A percentile compares a stretch with the other conserved stretches of the same genome.
Evolutionary conservation across 2,113 vertebrate species (phyloP).

Genomic region (Syngnathoides biaculeatus): DNA sequence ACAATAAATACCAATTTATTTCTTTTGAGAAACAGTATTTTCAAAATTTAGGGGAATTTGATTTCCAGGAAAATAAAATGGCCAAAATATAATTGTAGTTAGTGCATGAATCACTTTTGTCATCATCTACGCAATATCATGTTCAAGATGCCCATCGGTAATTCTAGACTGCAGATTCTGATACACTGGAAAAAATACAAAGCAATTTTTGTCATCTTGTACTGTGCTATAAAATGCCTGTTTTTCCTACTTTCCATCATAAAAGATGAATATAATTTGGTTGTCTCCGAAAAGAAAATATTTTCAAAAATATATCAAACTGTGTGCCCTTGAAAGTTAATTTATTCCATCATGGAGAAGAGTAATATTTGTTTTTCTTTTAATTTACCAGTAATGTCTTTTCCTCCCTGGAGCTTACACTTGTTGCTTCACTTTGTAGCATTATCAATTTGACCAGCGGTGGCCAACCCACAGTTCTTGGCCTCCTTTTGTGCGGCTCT

Average conservation of each 20-base stretch:
- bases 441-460: too few species aligned
- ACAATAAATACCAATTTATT: conserved; percentile 27
- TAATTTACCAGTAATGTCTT: too few species aligned
- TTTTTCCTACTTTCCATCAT: conserved; percentile 33
- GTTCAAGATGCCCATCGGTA: conserved; percentile 18
- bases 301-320: too few species aligned
- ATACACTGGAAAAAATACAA: conserved; percentile 41
- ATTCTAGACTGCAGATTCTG: conserved; percentile 49
- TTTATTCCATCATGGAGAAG: too few species aligned
- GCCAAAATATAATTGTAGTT: conserved; percentile 25
- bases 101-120: conserved; percentile 5
- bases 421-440: too few species aligned
- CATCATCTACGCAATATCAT: not conserved
- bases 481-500: too few species aligned
- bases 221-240: conserved; percentile 46
- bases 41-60: conserved; percentile 28
- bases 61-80: conserved; percentile 33
- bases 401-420: too few species aligned
- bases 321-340: too few species aligned
- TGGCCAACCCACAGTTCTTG: too few species aligned
- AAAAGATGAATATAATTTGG: too few species aligned
- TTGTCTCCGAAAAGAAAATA: too few species aligned
- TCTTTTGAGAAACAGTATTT: conserved; percentile 30
- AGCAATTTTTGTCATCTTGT: conserved; percentile 58
- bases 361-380: too few species aligned